Evolutionary conservation across 1,140 invertebrate species (phyloP), one percentile per base, ranked within the genome.

Genomic region (Heliconius nattereri): DNA sequence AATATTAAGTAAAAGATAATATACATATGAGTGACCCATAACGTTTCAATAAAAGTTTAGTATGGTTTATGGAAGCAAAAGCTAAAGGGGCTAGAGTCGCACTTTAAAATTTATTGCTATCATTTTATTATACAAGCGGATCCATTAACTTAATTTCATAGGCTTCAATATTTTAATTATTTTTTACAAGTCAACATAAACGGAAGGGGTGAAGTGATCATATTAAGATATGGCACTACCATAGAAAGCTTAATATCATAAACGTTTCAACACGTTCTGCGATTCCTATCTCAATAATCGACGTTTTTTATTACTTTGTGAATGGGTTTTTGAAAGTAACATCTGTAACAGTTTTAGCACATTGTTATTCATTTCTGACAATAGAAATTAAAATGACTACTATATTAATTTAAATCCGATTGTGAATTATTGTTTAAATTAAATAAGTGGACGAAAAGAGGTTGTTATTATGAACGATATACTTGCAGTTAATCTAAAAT

Each of bases 261-360:
- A 92, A 88, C 85, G 85, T 86, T 92, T 91, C 89, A 91, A 91
- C 88, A 88, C 87, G 85, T 83, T 89, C 86, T 81, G 80, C 79
- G 91, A 93, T 94, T 86, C 86, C 83, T 90, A 92, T 94, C 91
- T 85, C 78, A 77, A 73, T 82, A 81, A 84, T 84, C 77, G 81
- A 76, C 71, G 75, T 81, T 87, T 89, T 91, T 92, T 92, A 92
- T 91, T 86, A 86, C 86, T 82, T 83, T 78, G 86, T 86, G 89
- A 94, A 92, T 92, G 86, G 88, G 80, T 86, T 90, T 93, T 86
- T 91, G 86, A 92, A 91, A 91, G 89, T 89, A 84, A 89, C 90
- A 90, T 89, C 85, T 85, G 82, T 86, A 86, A 88, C 87, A 87
- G 86, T 83, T 82, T 80, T 81, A 80, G 75, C 66, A 81, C 77